A percentile compares a stretch with the other conserved stretches of the same genome.
These are phyloP conservation scores for Galago senegalensis DNA, from an alignment of 2,797 vertebrate genomes.

Conservation along the genomic window DNA sequence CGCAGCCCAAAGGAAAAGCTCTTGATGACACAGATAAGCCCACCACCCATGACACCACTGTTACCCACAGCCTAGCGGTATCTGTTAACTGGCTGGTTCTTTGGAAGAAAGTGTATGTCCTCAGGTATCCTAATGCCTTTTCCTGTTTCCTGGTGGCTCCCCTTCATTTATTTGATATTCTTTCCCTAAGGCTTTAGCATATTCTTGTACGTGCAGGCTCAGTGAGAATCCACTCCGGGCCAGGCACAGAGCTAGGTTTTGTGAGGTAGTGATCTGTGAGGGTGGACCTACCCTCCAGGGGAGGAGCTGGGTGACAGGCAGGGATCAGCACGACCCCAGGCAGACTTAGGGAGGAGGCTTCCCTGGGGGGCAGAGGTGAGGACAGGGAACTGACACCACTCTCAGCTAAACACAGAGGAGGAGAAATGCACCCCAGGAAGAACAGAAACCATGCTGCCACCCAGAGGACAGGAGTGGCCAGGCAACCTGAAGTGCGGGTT, in stretches of 20 bases:
- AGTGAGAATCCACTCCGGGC: not conserved
- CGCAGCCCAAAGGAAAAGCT: accelerated
- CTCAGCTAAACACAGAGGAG: not conserved
- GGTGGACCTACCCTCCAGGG: no score
- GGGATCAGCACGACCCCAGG: not conserved
- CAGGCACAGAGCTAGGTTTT: not conserved
- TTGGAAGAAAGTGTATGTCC: accelerated
- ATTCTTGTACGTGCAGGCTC: not conserved
- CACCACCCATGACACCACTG: accelerated
- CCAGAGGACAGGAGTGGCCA: not conserved
- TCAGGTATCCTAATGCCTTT: not conserved
- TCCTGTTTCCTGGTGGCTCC: not conserved
- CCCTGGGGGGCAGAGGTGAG: not conserved
- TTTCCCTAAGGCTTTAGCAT: not conserved
- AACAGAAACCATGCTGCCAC: not conserved
- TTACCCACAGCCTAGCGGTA: accelerated
- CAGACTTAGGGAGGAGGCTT: not conserved
- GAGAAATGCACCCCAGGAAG: not conserved
- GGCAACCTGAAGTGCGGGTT: accelerated
- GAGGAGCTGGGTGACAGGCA: not conserved
- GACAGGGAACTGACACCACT: accelerated
- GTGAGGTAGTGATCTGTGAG: not conserved
- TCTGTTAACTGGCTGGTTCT: no score
- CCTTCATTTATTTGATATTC: accelerated
- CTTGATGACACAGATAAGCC: not conserved